Conservation (phyloP, 2,888 invertebrate genomes). For the Microdon myrmicae region DNA sequence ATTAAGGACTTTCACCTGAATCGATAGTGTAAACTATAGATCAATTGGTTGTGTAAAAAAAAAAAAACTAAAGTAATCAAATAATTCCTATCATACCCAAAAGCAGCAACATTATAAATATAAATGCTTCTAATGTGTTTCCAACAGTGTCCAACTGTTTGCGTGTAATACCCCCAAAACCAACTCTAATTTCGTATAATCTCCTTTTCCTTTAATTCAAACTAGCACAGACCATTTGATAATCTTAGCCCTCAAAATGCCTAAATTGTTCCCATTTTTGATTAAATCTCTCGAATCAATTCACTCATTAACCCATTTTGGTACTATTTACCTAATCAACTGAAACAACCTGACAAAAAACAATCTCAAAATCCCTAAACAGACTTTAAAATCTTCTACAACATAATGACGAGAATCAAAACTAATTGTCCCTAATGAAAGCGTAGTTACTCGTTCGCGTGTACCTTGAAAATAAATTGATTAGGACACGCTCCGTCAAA, state of each 20-base stretch:
- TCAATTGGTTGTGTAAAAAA: no score
- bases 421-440: conserved; percentile 26
- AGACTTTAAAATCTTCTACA: conserved; percentile 9
- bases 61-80: no score
- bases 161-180: no score
- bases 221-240: no score
- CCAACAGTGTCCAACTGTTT: no score
- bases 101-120: no score
- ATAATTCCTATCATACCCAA: no score
- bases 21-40: no score
- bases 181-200: no score
- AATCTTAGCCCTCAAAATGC: neutral
- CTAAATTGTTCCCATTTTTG: neutral
- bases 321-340: conserved; percentile 4
- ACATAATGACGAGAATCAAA: conserved; percentile 16
- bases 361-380: neutral
- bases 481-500: conserved; percentile 47
- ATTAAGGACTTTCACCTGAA: no score
- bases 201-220: no score
- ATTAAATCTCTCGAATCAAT: conserved; percentile 5
- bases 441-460: conserved; percentile 36
- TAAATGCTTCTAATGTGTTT: no score
- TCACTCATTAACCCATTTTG: conserved; percentile 9
- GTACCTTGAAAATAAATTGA: conserved; percentile 38
- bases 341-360: conserved; percentile 1